Percentiles rank a stretch among this genome's conserved stretches.
Conservation (phyloP, 2,888 invertebrate genomes). For the Nomada fabriciana region DNA sequence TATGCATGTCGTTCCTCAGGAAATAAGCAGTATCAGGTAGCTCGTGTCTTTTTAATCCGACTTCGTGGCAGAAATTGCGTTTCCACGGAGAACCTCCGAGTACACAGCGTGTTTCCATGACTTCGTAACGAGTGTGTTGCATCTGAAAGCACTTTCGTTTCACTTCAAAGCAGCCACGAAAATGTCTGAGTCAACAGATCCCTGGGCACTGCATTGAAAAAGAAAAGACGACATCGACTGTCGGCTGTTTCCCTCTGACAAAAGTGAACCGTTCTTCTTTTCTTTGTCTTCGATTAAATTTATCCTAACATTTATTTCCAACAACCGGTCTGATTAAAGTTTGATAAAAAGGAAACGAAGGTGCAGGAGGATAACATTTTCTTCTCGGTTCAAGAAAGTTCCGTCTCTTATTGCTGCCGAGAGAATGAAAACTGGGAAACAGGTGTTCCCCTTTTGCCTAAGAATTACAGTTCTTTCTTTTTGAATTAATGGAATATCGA, state of each 20-base stretch:
- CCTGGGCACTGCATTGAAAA: neutral
- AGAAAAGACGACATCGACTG: neutral
- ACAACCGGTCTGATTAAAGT: too few relatives aligned
- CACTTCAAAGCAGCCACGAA: constrained; percentile 25
- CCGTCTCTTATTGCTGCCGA: too few relatives aligned
- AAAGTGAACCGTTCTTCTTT: too few relatives aligned
- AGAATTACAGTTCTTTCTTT: too few relatives aligned
- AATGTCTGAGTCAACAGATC: constrained; percentile 17
- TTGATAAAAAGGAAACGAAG: too few relatives aligned
- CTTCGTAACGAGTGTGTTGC: constrained; percentile 21
- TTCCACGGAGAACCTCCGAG: constrained; percentile 7
- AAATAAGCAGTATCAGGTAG: neutral
- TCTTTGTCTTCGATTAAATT: too few relatives aligned
- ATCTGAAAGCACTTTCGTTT: constrained; percentile 12
- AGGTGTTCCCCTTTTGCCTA: too few relatives aligned
- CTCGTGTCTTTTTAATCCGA: neutral
- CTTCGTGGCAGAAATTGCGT: constrained; percentile 40
- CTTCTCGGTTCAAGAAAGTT: too few relatives aligned
- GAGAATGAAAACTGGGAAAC: too few relatives aligned
- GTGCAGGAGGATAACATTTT: too few relatives aligned
- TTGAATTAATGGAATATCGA: too few relatives aligned
- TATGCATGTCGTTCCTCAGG: neutral
- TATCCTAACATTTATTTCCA: too few relatives aligned
- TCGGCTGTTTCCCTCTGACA: neutral
- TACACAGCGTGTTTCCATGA: constrained; percentile 21